Percentiles rank a stretch among this genome's conserved stretches.
Evolutionary conservation across 2,888 invertebrate genomes (phyloP).

Genomic region (Saturnia pavonia): DNA sequence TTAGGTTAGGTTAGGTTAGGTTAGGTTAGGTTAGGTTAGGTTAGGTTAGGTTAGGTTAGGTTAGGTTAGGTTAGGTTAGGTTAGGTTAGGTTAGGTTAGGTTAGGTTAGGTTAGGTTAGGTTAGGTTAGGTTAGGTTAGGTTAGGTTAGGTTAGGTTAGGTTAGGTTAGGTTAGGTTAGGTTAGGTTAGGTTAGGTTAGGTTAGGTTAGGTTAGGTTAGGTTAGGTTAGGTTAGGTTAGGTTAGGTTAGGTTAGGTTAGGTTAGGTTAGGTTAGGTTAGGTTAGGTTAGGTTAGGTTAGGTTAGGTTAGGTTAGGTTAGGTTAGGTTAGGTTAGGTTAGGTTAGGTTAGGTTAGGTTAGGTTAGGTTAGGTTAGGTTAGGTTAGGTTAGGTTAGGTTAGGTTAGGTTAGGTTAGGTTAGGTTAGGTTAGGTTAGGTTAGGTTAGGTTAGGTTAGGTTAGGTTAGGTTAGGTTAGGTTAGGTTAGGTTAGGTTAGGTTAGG

Average conservation of each 20-base stretch:
- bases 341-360: slow-evolving; percentile 36
- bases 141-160: slow-evolving; percentile 26
- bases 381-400: slow-evolving; percentile 43
- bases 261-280: slow-evolving; percentile 22
- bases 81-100: too few relatives aligned
- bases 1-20: slow-evolving; percentile 30
- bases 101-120: too few relatives aligned
- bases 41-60: too few relatives aligned
- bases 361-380: slow-evolving; percentile 35
- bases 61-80: too few relatives aligned
- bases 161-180: slow-evolving; percentile 11
- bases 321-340: too few relatives aligned
- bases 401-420: slow-evolving; percentile 15
- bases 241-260: too few relatives aligned
- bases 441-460: too few relatives aligned
- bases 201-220: too few relatives aligned
- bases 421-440: slow-evolving; percentile 6
- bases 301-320: slow-evolving; percentile 27
- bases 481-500: too few relatives aligned
- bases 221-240: too few relatives aligned
- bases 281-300: slow-evolving; percentile 27
- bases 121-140: slow-evolving; percentile 26
- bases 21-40: slow-evolving; percentile 27
- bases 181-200: neutral
- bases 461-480: too few relatives aligned